Evolutionary conservation across 2,888 invertebrate genomes (phyloP).

Genomic region (Masnerella sp.): DNA sequence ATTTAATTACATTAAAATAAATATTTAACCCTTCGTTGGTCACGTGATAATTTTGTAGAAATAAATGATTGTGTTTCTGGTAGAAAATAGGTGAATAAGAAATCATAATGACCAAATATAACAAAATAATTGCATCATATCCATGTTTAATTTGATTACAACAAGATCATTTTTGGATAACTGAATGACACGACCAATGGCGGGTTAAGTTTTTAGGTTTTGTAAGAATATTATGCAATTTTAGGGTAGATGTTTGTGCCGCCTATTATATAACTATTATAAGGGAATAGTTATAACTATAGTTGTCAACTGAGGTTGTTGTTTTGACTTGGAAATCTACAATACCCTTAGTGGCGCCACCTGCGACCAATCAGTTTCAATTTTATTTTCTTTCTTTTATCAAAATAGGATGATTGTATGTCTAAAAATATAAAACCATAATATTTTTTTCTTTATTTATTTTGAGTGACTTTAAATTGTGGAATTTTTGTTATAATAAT

Average conservation of each 20-base stretch:
- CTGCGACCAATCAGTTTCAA: neutral
- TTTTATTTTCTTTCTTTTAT: too few species aligned
- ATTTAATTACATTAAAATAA: too few species aligned
- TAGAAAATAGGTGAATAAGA: too few species aligned
- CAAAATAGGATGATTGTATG: too few species aligned
- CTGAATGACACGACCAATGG: constrained; percentile 52
- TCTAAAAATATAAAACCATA: too few species aligned
- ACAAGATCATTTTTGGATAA: constrained; percentile 31
- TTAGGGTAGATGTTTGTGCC: constrained; percentile 7
- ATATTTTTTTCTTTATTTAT: too few species aligned
- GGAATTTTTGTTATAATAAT: too few species aligned
- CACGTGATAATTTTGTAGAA: constrained; percentile 27
- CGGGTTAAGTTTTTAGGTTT: constrained; percentile 36
- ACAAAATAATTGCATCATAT: constrained; percentile 28
- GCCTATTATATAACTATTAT: neutral
- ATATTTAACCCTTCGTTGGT: constrained; percentile 50
- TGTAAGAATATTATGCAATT: constrained; percentile 6
- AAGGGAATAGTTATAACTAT: constrained; percentile 27
- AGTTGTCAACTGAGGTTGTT: constrained; percentile 21
- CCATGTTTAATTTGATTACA: constrained; percentile 13
- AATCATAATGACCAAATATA: constrained; percentile 16
- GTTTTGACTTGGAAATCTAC: too few species aligned
- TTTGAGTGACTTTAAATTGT: too few species aligned
- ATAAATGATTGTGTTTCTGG: too few species aligned
- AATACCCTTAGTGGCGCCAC: too few species aligned